These are phyloP conservation scores for Acronicta psi DNA, from an alignment of 2,888 invertebrate genomes.

Conservation along the genomic window DNA sequence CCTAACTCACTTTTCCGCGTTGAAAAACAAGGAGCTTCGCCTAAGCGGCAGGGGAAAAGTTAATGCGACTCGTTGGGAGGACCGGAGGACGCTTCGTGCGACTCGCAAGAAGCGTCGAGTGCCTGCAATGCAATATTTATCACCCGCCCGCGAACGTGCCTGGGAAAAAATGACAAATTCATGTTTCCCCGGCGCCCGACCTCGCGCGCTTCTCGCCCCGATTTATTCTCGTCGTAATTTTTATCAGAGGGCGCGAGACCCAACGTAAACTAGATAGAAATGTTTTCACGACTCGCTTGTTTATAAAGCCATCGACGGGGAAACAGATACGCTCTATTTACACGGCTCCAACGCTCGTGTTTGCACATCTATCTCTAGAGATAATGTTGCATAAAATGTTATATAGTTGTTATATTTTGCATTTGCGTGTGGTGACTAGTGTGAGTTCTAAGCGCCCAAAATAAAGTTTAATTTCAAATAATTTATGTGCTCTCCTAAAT, in stretches of 20 bases:
- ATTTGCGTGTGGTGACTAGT: not conserved
- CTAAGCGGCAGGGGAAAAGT: slow-evolving; percentile 77
- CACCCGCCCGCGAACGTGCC: slow-evolving; percentile 85
- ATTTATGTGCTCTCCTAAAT: too few relatives aligned
- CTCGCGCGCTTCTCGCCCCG: slow-evolving; percentile 68
- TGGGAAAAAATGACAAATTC: slow-evolving; percentile 89
- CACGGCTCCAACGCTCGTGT: slow-evolving; percentile 74
- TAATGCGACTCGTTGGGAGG: slow-evolving; percentile 71
- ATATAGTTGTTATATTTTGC: slow-evolving; percentile 43
- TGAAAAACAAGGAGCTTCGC: slow-evolving; percentile 80
- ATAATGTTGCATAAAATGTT: slow-evolving; percentile 84
- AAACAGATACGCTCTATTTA: slow-evolving; percentile 86
- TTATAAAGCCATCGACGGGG: slow-evolving; percentile 86
- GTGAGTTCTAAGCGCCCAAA: slow-evolving; percentile 18
- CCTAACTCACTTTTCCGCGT: slow-evolving; percentile 78
- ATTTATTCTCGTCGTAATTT: slow-evolving; percentile 86
- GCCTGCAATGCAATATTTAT: slow-evolving; percentile 88
- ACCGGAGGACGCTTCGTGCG: slow-evolving; percentile 54
- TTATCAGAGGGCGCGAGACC: slow-evolving; percentile 83
- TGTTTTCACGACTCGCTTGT: slow-evolving; percentile 86
- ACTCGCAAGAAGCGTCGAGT: slow-evolving; percentile 74
- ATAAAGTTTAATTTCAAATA: slow-evolving; percentile 43
- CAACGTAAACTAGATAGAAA: slow-evolving; percentile 83
- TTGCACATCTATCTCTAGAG: slow-evolving; percentile 81
- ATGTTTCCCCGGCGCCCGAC: slow-evolving; percentile 75